Percentiles rank a stretch among this genome's conserved stretches.
phyloP scores from a whole-genome alignment of 2,888 invertebrate genomes.

The Trachelus tabidus region DNA sequence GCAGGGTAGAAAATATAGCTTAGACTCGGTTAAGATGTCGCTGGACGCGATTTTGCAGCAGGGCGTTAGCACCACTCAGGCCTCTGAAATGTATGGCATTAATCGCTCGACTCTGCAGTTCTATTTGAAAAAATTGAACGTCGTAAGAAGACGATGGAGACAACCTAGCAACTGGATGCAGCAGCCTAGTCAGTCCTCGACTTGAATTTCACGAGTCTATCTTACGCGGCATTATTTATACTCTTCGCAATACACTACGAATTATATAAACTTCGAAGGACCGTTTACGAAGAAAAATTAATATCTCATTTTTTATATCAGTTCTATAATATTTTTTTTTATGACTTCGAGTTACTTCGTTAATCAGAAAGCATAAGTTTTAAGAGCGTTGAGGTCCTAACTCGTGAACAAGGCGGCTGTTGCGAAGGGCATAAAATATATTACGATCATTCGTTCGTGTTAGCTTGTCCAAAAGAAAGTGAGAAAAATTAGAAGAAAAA shows the following conservation, averaged over 20 bases:
- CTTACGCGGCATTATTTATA: background rate
- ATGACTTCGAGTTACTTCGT: background rate
- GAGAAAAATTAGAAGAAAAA: no score
- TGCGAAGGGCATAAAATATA: background rate
- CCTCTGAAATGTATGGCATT: conserved; percentile 68
- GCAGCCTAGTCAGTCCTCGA: conserved; percentile 44
- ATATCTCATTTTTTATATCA: background rate
- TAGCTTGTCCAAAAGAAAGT: no score
- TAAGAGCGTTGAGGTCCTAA: no score
- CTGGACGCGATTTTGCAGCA: conserved; percentile 68
- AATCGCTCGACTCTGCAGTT: conserved; percentile 69
- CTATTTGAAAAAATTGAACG: conserved; percentile 69
- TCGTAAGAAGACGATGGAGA: conserved; percentile 64
- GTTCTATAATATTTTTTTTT: background rate
- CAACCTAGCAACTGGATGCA: conserved; percentile 46
- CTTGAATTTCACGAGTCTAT: background rate
- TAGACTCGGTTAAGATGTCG: conserved; percentile 66
- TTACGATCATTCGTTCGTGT: no score
- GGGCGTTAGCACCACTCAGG: conserved; percentile 68
- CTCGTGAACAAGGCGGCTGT: background rate
- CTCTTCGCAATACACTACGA: background rate
- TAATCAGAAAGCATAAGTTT: background rate
- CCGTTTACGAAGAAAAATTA: background rate
- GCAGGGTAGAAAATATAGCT: conserved; percentile 67
- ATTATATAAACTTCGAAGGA: background rate